Base-by-base conservation (phyloP, 2,888 invertebrate species). In the Epistrophe grossulariae region DNA sequence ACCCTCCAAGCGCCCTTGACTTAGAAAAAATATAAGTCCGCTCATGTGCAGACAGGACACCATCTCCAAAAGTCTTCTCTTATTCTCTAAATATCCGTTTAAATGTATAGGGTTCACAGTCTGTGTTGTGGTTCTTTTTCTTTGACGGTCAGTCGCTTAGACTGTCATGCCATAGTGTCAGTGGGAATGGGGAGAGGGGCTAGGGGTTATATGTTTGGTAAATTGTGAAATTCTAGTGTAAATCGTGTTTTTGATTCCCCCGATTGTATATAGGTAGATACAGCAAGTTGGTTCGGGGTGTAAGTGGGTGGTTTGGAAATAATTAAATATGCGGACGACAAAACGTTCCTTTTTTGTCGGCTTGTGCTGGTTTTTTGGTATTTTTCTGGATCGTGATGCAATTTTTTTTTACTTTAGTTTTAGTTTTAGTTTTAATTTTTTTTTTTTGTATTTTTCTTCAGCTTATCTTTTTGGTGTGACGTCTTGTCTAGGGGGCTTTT, bases 301-400 rank as follows among this genome's bases (percentile, higher is more conserved):
- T 76, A 87, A 83, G 87, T 87, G 87, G 87, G 87, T 87, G 87
- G 87, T 62, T 83, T 87, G 87, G 66, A 87, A 83, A 87, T 87
- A 87, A 87, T 87, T 87, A 87, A 87, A 87, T 87, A 87, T 87
- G 83, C 87, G 87, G 83, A 79, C 83, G 79, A 87, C 87, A 87
- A 87, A 87, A 79, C 62, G 83, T 87, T 73, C 35, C 38, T 72
- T 70, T 48, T 66, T 74, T 59, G 55, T 68, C 73, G 72, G 59
- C 52, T 66, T 78, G 70, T 71, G 79, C 52, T 68, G 72, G 68
- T 76, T 70, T 85, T 85, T 76, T 84, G 64, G 84, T 77, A 77
- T 79, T 83, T 83, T 79, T 76, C 72, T 71, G 24, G 84, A 76
- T 83, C 79, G 82, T 79, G 83, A 87, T 79, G 60, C 17, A 55